Evolutionary conservation across 2,113 vertebrate genomes (phyloP), one percentile per base, ranked within the genome.

Genomic region (Lepus europaeus): DNA sequence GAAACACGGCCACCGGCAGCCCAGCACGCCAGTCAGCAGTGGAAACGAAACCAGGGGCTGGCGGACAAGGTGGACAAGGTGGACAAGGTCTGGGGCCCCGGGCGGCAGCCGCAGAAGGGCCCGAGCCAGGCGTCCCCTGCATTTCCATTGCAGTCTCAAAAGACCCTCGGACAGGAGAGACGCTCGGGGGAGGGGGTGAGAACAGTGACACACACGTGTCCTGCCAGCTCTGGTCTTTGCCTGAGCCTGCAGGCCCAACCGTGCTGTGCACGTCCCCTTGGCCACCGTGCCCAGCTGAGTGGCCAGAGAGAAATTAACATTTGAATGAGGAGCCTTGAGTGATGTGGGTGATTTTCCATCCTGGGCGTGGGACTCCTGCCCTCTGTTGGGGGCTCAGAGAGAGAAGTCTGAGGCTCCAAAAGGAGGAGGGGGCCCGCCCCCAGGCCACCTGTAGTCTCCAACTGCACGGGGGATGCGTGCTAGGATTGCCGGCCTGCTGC

Each of bases 291-390:
- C 78, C 56, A 33, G n/a, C 20, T 25, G n/a, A 61, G 22, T 25
- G 78, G n/a, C 1, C 53, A 61, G 4, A 61, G 53, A 29, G 22
- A 20, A 25, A 56, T 66, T 66, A 27, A 29, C 29, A 29, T 29
- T 31, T 16, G 12, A 31, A 31, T 68, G 31, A 68, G 66, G 4
- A 68, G 29, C 23, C 27, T 27, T 66, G 49, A 33, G 5, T 79
- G 29, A 90, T 45, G 87, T 16, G 14, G 74, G 39, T n/a, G 17
- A 31, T 25, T 14, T 12, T 73, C 5, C 11, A 14, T 14, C 23
- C 4, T 6, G 1, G 8, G 3, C 6, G 23, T 12, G 22, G 39
- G 27, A 19, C 19, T 10, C 56, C 1, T 22, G n/a, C 27, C 39
- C 19, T 33, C 9, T 3, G 39, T 7, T 23, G 20, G 27, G 59